Evolutionary conservation across 2,113 vertebrate genomes (phyloP), one percentile per base, ranked within the genome.

Genomic region (Nannospalax galili): DNA sequence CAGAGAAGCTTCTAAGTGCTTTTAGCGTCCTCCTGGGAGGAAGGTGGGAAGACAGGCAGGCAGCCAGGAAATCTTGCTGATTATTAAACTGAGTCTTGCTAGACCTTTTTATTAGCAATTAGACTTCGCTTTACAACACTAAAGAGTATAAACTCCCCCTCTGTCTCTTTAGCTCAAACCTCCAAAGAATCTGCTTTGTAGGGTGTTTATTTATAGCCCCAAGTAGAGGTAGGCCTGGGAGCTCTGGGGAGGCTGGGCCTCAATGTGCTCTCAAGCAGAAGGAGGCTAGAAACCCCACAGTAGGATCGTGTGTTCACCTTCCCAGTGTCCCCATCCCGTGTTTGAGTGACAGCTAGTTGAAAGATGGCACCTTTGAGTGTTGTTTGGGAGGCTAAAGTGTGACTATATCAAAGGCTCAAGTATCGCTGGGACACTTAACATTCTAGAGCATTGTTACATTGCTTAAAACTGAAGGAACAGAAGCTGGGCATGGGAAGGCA

Each of bases 91-190:
- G 96, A 91, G 89, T 89, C 94, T 96, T 93, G 24, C 28, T 96
- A 93, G 93, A 92, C 87, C 96, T 95, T 97, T 97, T 97, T 97
- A 97, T 97, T 96, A 97, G 86, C 0, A 72, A 94, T 95, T 95
- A 95, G 95, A 93, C 79, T 62, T 78, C 32, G 28, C 79, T 91
- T 42, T 17, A 30, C 16, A 16, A 74, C 79, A 87, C 91, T 77
- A 19, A 56, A 72, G 74, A 85, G 70, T 37, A 62, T 80, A 86
- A 82, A 65, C 91, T 64, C 92, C 72, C 0, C 1, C 26, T 48
- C 67, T 37, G 32, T 80, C 91, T 90, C 64, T 65, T 90, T 74
- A 19, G 26, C 70, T 37, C 85, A 91, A 24, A 91, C n/a, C 94
- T 88, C 95, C 82, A 65, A 95, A 92, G 91, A 95, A 70, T 74